Evolutionary conservation across 1,140 invertebrate genomes (phyloP).

Genomic region (Bombus difficillimus): DNA sequence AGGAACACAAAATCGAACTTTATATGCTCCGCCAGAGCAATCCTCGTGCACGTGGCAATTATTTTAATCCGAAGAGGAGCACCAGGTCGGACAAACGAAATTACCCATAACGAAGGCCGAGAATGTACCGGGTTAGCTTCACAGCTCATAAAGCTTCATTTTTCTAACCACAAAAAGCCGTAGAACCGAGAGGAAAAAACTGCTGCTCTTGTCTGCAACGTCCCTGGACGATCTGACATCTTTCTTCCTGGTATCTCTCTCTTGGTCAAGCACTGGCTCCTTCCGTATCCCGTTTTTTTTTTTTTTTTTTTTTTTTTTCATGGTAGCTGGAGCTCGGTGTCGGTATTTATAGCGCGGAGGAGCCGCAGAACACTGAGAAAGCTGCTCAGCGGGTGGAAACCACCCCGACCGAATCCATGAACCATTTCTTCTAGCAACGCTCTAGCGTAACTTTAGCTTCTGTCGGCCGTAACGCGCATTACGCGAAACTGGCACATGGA

Average conservation of each 20-base stretch:
- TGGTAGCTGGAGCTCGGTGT: conserved; percentile 52
- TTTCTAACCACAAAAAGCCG: conserved; percentile 53
- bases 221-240: conserved; percentile 47
- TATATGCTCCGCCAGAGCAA: too few species aligned
- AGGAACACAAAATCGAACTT: background rate
- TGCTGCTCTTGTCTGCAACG: conserved; percentile 12
- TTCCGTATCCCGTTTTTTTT: conserved; percentile 23
- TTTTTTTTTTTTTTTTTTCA: conserved; percentile 30
- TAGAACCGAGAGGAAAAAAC: conserved; percentile 43
- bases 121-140: conserved; percentile 26
- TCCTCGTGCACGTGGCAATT: background rate
- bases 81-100: conserved; percentile 58
- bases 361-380: conserved; percentile 64
- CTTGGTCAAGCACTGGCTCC: conserved; percentile 45
- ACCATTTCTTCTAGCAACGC: conserved; percentile 61
- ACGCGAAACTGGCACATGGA: conserved; percentile 38
- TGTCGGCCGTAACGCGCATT: conserved; percentile 41
- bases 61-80: background rate
- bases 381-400: conserved; percentile 69
- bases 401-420: conserved; percentile 58
- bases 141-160: conserved; percentile 66
- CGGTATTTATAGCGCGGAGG: conserved; percentile 71
- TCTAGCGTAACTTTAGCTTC: conserved; percentile 38
- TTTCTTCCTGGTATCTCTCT: conserved; percentile 52
- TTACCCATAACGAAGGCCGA: conserved; percentile 55